Conservation (phyloP, 2,797 vertebrate genomes). For the Oceanodroma leucorhoa region DNA sequence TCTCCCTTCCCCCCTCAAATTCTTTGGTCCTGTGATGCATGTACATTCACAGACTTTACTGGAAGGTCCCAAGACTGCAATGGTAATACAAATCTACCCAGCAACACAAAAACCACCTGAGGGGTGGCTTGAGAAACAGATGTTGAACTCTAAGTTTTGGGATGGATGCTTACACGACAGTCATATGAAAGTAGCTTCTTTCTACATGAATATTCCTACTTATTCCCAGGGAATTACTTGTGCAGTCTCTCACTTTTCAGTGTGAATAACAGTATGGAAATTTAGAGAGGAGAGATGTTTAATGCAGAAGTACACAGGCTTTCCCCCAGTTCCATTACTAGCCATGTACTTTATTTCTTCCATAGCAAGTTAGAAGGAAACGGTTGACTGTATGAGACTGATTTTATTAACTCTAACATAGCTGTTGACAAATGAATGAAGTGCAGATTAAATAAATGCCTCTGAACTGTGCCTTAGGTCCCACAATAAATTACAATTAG, state of each 20-base stretch:
- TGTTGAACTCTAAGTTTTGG: neutral
- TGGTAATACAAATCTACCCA: neutral
- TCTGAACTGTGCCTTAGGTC: conserved; percentile 1
- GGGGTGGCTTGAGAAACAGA: neutral
- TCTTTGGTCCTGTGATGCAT: neutral
- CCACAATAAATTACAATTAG: conserved; percentile 32
- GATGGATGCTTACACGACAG: neutral
- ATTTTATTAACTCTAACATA: conserved; percentile 29
- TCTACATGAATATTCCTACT: neutral
- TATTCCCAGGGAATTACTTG: neutral
- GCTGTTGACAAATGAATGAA: conserved; percentile 16
- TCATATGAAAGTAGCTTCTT: neutral
- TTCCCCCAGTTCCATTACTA: neutral
- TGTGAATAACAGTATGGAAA: neutral
- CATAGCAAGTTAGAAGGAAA: conserved; percentile 23
- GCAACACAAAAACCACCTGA: neutral
- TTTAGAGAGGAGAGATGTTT: neutral
- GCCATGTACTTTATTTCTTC: neutral
- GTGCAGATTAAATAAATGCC: neutral
- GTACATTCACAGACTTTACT: neutral
- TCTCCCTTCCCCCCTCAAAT: neutral
- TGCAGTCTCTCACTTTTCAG: neutral
- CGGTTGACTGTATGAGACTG: neutral
- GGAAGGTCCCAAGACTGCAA: neutral
- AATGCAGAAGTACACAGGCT: neutral